Evolutionary conservation across 1,140 invertebrate genomes (phyloP).

Genomic region (Campoletis sonorensis): DNA sequence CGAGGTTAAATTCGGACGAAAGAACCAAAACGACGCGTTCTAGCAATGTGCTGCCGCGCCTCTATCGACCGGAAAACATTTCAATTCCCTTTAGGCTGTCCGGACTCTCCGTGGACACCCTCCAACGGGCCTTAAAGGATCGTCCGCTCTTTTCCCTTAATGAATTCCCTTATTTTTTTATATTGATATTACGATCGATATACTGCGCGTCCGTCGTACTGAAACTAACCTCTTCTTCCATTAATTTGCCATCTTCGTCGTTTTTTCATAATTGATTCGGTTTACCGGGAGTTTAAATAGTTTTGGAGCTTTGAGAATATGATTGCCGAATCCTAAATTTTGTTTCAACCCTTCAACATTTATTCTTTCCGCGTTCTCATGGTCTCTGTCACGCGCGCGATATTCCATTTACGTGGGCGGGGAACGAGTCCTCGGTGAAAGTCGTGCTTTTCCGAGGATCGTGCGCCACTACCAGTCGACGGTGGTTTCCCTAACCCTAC

Average conservation of each 20-base stretch:
- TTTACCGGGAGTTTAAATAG: no score
- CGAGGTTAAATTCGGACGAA: no score
- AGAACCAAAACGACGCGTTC: constrained; percentile 10
- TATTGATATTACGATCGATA: no score
- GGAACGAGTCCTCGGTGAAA: constrained; percentile 48
- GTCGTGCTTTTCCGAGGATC: constrained; percentile 53
- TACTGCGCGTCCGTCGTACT: no score
- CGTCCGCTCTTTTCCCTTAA: neutral
- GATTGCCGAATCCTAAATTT: neutral
- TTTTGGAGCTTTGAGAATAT: neutral
- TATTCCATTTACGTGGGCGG: constrained; percentile 53
- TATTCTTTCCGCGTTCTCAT: constrained; percentile 24
- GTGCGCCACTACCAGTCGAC: constrained; percentile 25
- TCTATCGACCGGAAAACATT: constrained; percentile 71
- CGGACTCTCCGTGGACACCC: constrained; percentile 41
- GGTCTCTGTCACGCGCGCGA: constrained; percentile 48
- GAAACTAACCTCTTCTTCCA: no score
- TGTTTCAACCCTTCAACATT: neutral
- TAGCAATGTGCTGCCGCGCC: constrained; percentile 63
- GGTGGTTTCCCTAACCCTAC: constrained; percentile 42
- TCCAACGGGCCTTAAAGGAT: neutral
- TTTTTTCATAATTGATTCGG: no score
- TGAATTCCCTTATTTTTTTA: neutral
- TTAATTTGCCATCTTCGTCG: no score
- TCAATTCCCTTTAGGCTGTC: constrained; percentile 51